phyloP scores from a whole-genome alignment of 2,797 vertebrate species.

The Ambastaia sidthimunki region DNA sequence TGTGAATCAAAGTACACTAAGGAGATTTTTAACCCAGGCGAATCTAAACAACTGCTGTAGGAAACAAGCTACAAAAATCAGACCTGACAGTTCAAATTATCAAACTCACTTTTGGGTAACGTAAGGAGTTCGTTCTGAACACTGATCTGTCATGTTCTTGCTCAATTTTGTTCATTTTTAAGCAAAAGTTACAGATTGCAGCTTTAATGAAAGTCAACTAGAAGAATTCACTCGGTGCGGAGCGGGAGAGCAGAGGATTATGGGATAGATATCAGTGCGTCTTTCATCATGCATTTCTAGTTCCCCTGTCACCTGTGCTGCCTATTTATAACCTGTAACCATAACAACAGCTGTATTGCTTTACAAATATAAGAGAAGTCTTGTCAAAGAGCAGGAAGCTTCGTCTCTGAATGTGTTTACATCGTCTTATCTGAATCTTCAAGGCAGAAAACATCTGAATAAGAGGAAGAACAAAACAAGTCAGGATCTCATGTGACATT shows the following conservation, averaged over 20 bases:
- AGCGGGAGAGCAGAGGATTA: conserved; percentile 65
- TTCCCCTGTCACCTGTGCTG: conserved; percentile 78
- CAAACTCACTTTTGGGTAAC: too few species aligned
- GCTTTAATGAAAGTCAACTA: conserved; percentile 38
- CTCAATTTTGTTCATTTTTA: too few species aligned
- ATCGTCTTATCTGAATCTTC: conserved; percentile 58
- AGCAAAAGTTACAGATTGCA: too few species aligned
- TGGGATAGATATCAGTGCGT: conserved; percentile 72
- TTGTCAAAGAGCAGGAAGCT: conserved; percentile 66
- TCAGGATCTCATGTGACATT: conserved; percentile 7
- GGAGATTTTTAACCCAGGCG: too few species aligned
- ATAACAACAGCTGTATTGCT: conserved; percentile 78
- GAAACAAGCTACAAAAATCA: too few species aligned
- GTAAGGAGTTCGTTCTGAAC: too few species aligned
- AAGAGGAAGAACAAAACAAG: background rate
- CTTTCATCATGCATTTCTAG: conserved; percentile 74
- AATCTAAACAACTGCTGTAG: too few species aligned
- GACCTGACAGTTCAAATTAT: too few species aligned
- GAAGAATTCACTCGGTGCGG: conserved; percentile 29
- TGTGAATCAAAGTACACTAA: too few species aligned
- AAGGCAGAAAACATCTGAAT: conserved; percentile 32
- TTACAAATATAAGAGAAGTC: conserved; percentile 64
- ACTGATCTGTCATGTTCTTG: too few species aligned
- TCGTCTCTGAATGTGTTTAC: conserved; percentile 28
- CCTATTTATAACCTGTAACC: conserved; percentile 84